These are phyloP conservation scores for Tetrapedia diversipes DNA, from an alignment of 2,888 invertebrate species.

Conservation along the genomic window DNA sequence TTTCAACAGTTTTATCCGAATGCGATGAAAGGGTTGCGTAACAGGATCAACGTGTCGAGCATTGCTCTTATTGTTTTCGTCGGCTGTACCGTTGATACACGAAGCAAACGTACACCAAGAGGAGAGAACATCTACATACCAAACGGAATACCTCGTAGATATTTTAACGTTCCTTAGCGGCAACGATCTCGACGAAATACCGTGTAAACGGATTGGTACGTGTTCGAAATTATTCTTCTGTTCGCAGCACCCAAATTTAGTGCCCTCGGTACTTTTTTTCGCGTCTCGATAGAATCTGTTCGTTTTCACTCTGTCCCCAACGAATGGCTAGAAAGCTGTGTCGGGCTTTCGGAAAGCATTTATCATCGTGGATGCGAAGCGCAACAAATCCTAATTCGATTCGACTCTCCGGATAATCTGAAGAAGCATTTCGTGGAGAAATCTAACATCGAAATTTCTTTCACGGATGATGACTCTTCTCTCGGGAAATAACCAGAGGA, in stretches of 20 bases:
- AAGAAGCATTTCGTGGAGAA: slow-evolving; percentile 31
- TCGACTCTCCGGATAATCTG: slow-evolving; percentile 54
- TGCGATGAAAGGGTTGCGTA: slow-evolving; percentile 2
- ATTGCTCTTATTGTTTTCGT: slow-evolving; percentile 33
- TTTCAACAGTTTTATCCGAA: slow-evolving; percentile 15
- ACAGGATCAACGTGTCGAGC: slow-evolving; percentile 30
- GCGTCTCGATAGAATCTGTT: background rate
- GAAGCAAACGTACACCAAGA: background rate
- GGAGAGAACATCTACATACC: background rate
- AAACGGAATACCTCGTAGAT: background rate
- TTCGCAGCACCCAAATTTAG: background rate
- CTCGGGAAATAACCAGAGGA: slow-evolving; percentile 68
- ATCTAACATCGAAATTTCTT: slow-evolving; percentile 59
- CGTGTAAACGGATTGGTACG: background rate
- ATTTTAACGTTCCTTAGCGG: background rate
- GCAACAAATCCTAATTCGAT: slow-evolving; percentile 59
- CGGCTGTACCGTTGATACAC: slow-evolving; percentile 11
- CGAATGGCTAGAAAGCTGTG: background rate
- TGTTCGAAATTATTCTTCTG: background rate
- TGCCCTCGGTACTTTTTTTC: background rate
- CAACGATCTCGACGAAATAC: background rate
- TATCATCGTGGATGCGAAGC: slow-evolving; percentile 38
- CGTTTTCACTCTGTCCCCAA: background rate
- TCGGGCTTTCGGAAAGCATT: slow-evolving; percentile 17
- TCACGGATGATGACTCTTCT: slow-evolving; percentile 61